phyloP scores from a whole-genome alignment of 2,797 vertebrate species.

The Gymnopithys bicolor region DNA sequence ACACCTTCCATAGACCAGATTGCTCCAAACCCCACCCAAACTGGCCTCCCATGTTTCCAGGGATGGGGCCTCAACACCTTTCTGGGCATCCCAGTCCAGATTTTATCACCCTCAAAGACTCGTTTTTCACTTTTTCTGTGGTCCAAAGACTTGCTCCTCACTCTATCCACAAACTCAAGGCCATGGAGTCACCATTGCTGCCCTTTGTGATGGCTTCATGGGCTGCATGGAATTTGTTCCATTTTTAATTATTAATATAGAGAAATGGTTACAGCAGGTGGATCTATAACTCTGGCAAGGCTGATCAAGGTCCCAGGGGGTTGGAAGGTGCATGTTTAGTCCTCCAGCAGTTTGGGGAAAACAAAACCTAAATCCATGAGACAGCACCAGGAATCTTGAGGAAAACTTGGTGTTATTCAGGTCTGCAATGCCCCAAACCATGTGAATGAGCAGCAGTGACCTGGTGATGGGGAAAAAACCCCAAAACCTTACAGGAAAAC shows the following conservation, averaged over 20 bases:
- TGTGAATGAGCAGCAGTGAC: constrained; percentile 13
- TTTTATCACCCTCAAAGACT: background rate
- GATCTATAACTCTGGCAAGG: background rate
- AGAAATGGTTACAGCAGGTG: background rate
- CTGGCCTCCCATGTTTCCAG: background rate
- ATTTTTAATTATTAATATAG: background rate
- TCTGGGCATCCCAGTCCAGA: background rate
- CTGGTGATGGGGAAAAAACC: background rate
- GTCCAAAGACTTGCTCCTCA: background rate
- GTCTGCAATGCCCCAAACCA: background rate
- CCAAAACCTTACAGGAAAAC: background rate
- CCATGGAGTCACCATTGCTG: background rate
- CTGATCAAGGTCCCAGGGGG: accelerated
- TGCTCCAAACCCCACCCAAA: background rate
- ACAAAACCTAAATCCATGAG: background rate
- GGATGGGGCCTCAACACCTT: background rate
- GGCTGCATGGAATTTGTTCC: background rate
- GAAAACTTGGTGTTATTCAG: background rate
- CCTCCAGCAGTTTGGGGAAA: background rate
- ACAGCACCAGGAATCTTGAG: background rate
- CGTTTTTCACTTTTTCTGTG: background rate
- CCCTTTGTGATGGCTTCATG: background rate
- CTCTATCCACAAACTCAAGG: background rate
- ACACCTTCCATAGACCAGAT: accelerated
- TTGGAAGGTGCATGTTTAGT: background rate